These are phyloP conservation scores for Eretmochelys imbricata DNA, from an alignment of 2,113 vertebrate genomes.

Conservation along the genomic window DNA sequence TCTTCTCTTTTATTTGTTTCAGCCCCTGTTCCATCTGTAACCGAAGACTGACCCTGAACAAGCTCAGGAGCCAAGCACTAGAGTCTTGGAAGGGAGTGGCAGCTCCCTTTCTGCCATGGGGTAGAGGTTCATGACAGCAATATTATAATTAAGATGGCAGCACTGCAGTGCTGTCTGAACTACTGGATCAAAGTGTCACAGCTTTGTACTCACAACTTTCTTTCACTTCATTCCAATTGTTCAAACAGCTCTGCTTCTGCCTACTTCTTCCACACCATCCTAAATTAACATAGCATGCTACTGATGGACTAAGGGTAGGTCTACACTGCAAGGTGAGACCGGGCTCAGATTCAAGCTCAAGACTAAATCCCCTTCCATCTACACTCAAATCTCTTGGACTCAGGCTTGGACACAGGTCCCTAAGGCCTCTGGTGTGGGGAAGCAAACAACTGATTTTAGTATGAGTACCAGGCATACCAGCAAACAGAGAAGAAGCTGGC, in stretches of 20 bases:
- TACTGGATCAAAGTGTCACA: slow-evolving; percentile 10
- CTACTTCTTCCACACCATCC: not conserved
- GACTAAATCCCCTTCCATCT: no score
- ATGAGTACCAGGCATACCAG: no score
- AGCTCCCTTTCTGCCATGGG: not conserved
- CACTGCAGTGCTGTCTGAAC: not conserved
- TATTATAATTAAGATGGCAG: slow-evolving; percentile 10
- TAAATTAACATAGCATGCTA: slow-evolving; percentile 20
- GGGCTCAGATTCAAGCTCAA: no score
- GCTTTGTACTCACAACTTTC: slow-evolving; percentile 9
- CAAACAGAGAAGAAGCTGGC: no score
- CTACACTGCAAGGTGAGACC: no score
- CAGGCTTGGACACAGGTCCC: no score
- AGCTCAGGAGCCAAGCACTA: not conserved
- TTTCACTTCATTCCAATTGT: not conserved
- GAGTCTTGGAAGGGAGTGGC: not conserved
- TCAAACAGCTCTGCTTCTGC: slow-evolving; percentile 21
- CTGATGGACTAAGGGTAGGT: not conserved
- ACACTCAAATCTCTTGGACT: no score
- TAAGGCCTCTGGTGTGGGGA: no score
- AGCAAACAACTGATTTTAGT: no score
- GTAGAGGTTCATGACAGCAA: not conserved
- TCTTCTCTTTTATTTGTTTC: not conserved
- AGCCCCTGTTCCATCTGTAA: not conserved
- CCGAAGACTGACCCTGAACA: not conserved